phyloP scores from a whole-genome alignment of 2,888 invertebrate genomes.

The Zootermopsis nevadensis region DNA sequence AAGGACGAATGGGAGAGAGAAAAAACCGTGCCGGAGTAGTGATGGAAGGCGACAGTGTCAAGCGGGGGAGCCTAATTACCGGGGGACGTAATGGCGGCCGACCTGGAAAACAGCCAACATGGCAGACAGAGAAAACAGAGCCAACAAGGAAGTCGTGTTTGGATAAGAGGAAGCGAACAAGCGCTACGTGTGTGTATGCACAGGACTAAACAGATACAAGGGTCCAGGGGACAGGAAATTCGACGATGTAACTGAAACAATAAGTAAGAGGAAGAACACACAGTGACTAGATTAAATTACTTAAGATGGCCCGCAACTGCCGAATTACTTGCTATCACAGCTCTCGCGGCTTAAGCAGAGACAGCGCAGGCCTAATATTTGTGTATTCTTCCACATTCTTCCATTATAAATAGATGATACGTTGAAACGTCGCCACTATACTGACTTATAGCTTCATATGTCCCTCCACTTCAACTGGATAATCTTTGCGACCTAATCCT shows the following conservation, averaged over 20 bases:
- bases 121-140: constrained; percentile 31
- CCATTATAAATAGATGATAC: not conserved
- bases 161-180: not conserved
- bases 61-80: constrained; percentile 52
- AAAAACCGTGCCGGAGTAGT: constrained; percentile 34
- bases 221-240: constrained; percentile 21
- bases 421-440: not conserved
- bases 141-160: constrained; percentile 16
- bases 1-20: constrained; percentile 19
- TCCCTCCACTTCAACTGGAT: no score
- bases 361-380: not conserved
- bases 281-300: constrained; percentile 14
- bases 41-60: constrained; percentile 53
- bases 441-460: not conserved
- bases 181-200: constrained; percentile 18
- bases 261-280: not conserved
- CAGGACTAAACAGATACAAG: constrained; percentile 16
- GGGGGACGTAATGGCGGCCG: constrained; percentile 48
- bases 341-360: not conserved
- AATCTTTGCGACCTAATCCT: no score
- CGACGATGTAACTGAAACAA: constrained; percentile 7
- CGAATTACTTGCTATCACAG: not conserved
- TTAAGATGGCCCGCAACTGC: not conserved
- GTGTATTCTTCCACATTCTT: not conserved
- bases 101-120: constrained; percentile 48